phyloP scores from a whole-genome alignment of 2,888 invertebrate species.

The Sipha maydis region DNA sequence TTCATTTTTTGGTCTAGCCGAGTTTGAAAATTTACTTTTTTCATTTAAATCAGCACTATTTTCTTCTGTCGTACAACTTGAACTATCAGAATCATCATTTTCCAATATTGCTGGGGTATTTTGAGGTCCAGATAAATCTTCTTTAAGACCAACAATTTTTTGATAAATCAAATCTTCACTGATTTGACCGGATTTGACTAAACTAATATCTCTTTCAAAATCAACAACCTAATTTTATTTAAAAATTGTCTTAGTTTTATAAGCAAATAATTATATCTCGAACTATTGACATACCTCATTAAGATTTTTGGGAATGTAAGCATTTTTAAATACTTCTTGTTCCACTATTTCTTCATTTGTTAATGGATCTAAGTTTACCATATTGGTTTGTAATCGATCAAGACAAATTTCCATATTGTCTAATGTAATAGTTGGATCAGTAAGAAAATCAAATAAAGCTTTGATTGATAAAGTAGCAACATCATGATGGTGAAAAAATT shows the following conservation, averaged over 20 bases:
- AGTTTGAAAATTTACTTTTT: conserved; percentile 74
- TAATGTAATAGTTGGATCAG: conserved; percentile 86
- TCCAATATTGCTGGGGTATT: conserved; percentile 74
- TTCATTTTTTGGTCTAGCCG: conserved; percentile 81
- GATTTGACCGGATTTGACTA: conserved; percentile 78
- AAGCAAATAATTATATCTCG: conserved; percentile 1
- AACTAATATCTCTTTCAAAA: conserved; percentile 85
- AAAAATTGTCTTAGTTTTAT: neutral
- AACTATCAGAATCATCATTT: conserved; percentile 65
- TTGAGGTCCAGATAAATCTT: conserved; percentile 78
- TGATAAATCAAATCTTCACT: conserved; percentile 78
- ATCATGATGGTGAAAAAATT: conserved; percentile 88
- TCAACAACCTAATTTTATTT: conserved; percentile 76
- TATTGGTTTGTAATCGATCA: conserved; percentile 77
- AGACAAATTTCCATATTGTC: conserved; percentile 84
- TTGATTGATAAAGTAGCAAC: conserved; percentile 92
- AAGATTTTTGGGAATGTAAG: conserved; percentile 92
- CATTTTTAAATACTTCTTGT: conserved; percentile 92
- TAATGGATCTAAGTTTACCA: conserved; percentile 75
- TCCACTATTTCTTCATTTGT: conserved; percentile 82
- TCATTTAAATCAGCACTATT: conserved; percentile 57
- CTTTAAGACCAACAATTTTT: conserved; percentile 85
- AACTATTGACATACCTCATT: conserved; percentile 76
- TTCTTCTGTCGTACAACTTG: conserved; percentile 72
- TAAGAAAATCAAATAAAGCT: conserved; percentile 95